These are phyloP conservation scores for Athalia rosae DNA, from an alignment of 2,888 invertebrate species.

Conservation along the genomic window DNA sequence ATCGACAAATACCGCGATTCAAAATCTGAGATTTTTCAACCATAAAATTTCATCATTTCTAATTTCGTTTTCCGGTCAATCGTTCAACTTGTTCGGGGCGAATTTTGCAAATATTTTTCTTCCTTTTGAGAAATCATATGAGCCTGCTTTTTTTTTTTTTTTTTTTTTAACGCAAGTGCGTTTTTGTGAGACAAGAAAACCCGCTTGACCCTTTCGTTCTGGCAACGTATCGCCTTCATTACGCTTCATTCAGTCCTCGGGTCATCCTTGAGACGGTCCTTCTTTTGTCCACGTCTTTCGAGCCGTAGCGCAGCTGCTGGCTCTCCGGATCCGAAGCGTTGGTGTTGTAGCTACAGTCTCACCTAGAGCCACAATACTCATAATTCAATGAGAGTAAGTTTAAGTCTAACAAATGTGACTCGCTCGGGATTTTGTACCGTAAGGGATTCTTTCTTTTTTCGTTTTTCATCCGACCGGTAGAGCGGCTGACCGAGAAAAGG, in stretches of 20 bases:
- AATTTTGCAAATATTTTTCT: no score
- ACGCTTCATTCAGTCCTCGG: conserved; percentile 39
- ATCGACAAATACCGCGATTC: conserved; percentile 14
- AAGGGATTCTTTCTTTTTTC: not conserved
- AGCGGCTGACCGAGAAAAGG: no score
- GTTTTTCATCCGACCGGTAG: no score
- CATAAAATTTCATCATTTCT: no score
- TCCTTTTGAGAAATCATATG: no score
- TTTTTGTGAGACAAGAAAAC: not conserved
- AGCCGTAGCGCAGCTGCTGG: not conserved
- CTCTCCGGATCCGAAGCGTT: conserved; percentile 1
- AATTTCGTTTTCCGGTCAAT: no score
- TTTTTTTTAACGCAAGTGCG: no score
- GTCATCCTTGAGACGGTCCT: conserved; percentile 21
- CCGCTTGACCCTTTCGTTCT: conserved; percentile 32
- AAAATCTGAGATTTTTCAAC: no score
- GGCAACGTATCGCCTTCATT: conserved; percentile 40
- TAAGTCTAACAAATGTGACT: not conserved
- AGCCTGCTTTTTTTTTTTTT: no score
- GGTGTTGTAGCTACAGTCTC: not conserved
- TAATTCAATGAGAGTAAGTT: conserved; percentile 27
- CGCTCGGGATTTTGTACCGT: not conserved
- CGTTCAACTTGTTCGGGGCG: no score
- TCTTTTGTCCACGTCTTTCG: conserved; percentile 19
- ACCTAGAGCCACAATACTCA: conserved; percentile 16